These are phyloP conservation scores for Coryphaenoides rupestris DNA, from an alignment of 2,113 vertebrate genomes.

Conservation along the genomic window DNA sequence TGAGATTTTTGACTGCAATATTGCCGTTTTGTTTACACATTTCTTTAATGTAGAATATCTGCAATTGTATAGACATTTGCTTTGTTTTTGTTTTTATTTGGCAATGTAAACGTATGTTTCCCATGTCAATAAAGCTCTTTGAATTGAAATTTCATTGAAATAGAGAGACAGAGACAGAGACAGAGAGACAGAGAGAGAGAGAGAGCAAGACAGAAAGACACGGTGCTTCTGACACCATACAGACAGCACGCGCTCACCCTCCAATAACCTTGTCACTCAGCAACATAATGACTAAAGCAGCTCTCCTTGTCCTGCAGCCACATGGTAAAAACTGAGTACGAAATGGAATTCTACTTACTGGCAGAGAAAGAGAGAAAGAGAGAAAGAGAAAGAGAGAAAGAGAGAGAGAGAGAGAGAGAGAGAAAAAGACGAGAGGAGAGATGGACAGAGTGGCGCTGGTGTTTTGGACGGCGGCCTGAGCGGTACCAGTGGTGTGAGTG, in stretches of 20 bases:
- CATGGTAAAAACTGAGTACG: slow-evolving; percentile 23
- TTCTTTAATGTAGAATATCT: too few species aligned
- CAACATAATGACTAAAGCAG: slow-evolving; percentile 63
- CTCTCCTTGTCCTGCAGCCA: slow-evolving; percentile 44
- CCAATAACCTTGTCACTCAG: slow-evolving; percentile 44
- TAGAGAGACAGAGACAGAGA: too few species aligned
- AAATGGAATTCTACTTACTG: slow-evolving; percentile 67
- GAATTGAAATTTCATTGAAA: too few species aligned
- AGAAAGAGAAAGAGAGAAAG: slow-evolving; percentile 18
- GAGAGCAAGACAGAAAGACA: background rate
- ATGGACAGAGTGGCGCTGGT: slow-evolving; percentile 2
- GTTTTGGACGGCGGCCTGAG: too few species aligned
- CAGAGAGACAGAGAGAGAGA: background rate
- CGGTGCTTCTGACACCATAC: background rate
- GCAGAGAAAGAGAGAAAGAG: slow-evolving; percentile 13
- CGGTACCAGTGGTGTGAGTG: too few species aligned
- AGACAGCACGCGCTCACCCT: slow-evolving; percentile 16
- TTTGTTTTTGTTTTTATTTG: too few species aligned
- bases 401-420: background rate
- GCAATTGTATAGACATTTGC: too few species aligned
- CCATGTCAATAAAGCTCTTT: too few species aligned
- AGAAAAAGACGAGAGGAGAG: background rate
- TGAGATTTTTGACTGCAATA: too few species aligned
- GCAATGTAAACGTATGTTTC: too few species aligned
- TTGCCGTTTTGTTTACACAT: too few species aligned